Evolutionary conservation across 2,888 invertebrate species (phyloP), one percentile per base, ranked within the genome.

Genomic region (Ptychoptera albimana): DNA sequence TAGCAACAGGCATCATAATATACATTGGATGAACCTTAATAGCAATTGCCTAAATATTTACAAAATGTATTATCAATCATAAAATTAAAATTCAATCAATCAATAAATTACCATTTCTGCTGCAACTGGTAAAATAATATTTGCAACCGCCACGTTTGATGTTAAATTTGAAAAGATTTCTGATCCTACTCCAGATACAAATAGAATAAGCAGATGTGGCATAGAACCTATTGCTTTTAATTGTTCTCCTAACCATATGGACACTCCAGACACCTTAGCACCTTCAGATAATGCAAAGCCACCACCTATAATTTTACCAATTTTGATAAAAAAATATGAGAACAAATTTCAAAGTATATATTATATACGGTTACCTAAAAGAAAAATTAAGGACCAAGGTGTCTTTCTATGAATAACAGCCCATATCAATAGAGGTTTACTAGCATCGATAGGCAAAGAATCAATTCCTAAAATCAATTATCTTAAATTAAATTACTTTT

Each of bases 201-300:
- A 60, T 47, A 86, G 68, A 42, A 86, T 78, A 34, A 74, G 57
- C 37, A 72, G 61, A 2, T 72, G 68, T 11, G 74, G 71, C 48
- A 82, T 65, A 1, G 69, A 71, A 2, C 72, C 61, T 5, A 86
- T 68, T 0, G 72, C 75, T 29, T 68, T 66, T 8, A 87, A 65
- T 9, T 77, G 73, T 0, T 70, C 58, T 0, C 85, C 85, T 43
- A 87, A 73, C 67, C 78, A 72, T 11, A 64, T 56, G 0, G 84
- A 83, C 50, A 87, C 71, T 0, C 79, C 79, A 0, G 84, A 82
- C 6, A 68, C 76, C 53, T 81, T 77, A 51, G 82, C 80, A 45
- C 81, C 87, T 49, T 82, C 79, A 0, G 88, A 86, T 45, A 88
- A 70, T 0, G 87, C 86, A 63, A 87, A 87, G 0, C 87, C 87